A percentile compares a stretch with the other conserved stretches of the same genome.
These are phyloP conservation scores for Amorpha juglandis DNA, from an alignment of 2,888 invertebrate species.

Conservation along the genomic window DNA sequence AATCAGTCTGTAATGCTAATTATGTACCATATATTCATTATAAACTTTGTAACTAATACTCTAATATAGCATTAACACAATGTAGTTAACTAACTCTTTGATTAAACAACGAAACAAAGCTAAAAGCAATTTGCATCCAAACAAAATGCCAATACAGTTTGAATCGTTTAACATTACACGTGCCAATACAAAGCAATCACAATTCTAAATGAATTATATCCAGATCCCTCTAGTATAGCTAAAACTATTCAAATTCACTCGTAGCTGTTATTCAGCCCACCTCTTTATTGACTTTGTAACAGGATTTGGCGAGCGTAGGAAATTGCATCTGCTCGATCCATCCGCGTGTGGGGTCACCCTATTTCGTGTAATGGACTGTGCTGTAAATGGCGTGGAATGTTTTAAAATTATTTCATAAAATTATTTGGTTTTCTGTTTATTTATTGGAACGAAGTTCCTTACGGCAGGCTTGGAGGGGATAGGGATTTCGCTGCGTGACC, in stretches of 20 bases:
- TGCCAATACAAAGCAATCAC: not conserved
- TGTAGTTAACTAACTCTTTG: not conserved
- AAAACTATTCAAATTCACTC: slow-evolving; percentile 25
- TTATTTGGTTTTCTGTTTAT: not conserved
- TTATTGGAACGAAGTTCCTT: too few relatives aligned
- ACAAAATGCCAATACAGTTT: not conserved
- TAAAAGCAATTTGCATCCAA: not conserved
- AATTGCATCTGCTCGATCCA: slow-evolving; percentile 23
- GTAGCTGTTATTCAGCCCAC: slow-evolving; percentile 22
- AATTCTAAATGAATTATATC: slow-evolving; percentile 19
- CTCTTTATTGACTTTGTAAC: slow-evolving; percentile 32
- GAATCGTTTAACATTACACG: slow-evolving; percentile 9
- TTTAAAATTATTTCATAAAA: not conserved
- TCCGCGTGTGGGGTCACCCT: slow-evolving; percentile 19
- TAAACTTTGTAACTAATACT: not conserved
- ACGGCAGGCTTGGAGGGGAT: too few relatives aligned
- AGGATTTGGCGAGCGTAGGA: slow-evolving; percentile 24
- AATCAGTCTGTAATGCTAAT: too few relatives aligned
- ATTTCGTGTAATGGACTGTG: slow-evolving; percentile 8
- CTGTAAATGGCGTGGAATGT: slow-evolving; percentile 7
- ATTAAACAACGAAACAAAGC: not conserved
- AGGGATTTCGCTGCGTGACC: too few relatives aligned
- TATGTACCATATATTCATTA: too few relatives aligned
- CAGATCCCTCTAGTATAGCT: slow-evolving; percentile 1
- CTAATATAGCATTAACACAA: not conserved